Evolutionary conservation across 2,113 vertebrate species (phyloP), one percentile per base, ranked within the genome.

Genomic region (Phainopepla nitens): DNA sequence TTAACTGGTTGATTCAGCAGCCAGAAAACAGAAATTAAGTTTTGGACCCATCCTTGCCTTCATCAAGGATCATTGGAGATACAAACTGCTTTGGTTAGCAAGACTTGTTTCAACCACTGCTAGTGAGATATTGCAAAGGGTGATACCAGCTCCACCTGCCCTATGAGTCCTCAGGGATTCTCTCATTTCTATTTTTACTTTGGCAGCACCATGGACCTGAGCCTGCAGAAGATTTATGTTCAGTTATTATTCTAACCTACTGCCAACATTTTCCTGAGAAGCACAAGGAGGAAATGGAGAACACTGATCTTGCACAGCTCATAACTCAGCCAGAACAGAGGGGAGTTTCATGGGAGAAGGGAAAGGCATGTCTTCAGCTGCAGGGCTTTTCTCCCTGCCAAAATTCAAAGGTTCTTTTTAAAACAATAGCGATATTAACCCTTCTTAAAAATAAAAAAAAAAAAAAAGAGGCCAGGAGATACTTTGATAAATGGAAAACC

Each of bases 201-300:
- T 65, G 54, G 69, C 60, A 82, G 25, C 0, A 1, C 27, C 22
- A 10, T 36, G 45, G 75, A 16, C 41, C n/a, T 6, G 0, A 35
- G 11, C 82, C 25, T 60, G 60, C 1, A 2, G 50, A 93, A 73
- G 18, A 42, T 23, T 47, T 13, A 0, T 25, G 50, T 85, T 91
- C 56, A 82, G 60, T 88, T 85, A 73, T 79, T 93, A 82, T 73
- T 79, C 56, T 91, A 79, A 88, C 45, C 18, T 0, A 2, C 65
- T 73, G 80, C 70, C 87, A 91, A 80, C 39, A 90, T 92, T 92
- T 92, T 94, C 82, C 73, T 87, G 62, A 84, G 78, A 90, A 84
- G 87, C 39, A 57, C 41, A 84, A 95, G 44, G 45, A 49, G 66
- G 61, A 60, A 58, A 71, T 31, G 44, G 79, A 73, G 83, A 92